Evolutionary conservation across 2,113 vertebrate genomes (phyloP).

Genomic region (Fukomys damarensis): DNA sequence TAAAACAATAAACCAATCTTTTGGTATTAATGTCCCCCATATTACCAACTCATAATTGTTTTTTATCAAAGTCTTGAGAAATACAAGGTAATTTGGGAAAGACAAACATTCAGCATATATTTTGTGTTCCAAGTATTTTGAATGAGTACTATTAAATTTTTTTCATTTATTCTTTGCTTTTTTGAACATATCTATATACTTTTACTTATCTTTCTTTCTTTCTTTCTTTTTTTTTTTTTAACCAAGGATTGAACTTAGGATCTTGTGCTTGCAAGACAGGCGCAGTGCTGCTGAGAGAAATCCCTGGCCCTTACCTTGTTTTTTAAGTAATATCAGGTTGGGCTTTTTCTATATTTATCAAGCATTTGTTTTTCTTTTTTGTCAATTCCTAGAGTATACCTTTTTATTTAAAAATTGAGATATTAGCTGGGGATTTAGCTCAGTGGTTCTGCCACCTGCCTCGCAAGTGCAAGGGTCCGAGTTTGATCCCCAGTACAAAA

Average conservation of each 20-base stretch:
- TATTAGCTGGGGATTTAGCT: too few relatives aligned
- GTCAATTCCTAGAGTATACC: background rate
- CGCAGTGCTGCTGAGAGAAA: too few relatives aligned
- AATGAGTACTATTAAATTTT: constrained; percentile 44
- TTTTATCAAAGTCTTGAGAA: constrained; percentile 12
- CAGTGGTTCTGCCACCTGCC: too few relatives aligned
- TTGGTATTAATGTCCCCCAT: background rate
- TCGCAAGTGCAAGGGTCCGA: too few relatives aligned
- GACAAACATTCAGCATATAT: background rate
- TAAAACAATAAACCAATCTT: constrained; percentile 47
- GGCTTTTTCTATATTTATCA: background rate
- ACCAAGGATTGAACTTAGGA: too few relatives aligned
- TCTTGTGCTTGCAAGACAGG: too few relatives aligned
- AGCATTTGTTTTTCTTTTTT: constrained; percentile 23
- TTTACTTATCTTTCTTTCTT: too few relatives aligned
- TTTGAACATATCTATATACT: background rate
- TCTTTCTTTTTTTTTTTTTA: too few relatives aligned
- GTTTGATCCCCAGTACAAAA: too few relatives aligned
- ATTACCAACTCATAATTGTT: constrained; percentile 25
- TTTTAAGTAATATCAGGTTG: constrained; percentile 32
- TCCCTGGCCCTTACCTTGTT: background rate
- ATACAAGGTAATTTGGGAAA: background rate
- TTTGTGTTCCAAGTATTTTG: background rate
- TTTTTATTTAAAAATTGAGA: background rate
- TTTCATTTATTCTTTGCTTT: background rate